Conservation (phyloP, 2,888 invertebrate species). For the Leucania comma region DNA sequence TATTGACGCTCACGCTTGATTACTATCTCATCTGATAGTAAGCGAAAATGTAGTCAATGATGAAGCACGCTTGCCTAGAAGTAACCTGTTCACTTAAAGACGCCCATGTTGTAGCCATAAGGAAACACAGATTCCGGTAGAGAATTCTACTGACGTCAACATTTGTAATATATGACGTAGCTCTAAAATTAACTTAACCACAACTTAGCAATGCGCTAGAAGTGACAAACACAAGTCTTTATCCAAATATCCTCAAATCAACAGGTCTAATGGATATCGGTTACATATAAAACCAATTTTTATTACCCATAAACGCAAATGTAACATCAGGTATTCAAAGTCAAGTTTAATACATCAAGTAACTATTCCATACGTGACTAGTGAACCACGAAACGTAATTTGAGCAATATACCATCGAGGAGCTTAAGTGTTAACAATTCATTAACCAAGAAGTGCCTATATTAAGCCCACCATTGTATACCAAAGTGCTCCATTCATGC, state of each 20-base stretch:
- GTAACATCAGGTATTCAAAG: not conserved
- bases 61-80: no score
- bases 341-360: slow-evolving; percentile 12
- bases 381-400: slow-evolving; percentile 23
- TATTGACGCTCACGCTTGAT: no score
- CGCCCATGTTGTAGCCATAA: no score
- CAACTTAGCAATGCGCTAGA: not conserved
- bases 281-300: not conserved
- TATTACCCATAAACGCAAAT: not conserved
- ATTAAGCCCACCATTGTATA: slow-evolving; percentile 55
- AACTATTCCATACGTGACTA: not conserved
- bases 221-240: not conserved
- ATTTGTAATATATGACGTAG: not conserved
- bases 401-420: slow-evolving; percentile 24
- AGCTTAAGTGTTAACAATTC: slow-evolving; percentile 49
- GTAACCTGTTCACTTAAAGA: no score
- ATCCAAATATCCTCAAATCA: not conserved
- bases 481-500: slow-evolving; percentile 50
- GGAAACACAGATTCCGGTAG: no score
- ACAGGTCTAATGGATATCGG: not conserved
- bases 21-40: no score
- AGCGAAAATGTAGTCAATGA: no score
- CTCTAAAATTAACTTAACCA: not conserved
- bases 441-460: slow-evolving; percentile 52
- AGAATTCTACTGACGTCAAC: not conserved